phyloP scores from a whole-genome alignment of 2,888 invertebrate genomes.

The Hemicrepidius hirtus region DNA sequence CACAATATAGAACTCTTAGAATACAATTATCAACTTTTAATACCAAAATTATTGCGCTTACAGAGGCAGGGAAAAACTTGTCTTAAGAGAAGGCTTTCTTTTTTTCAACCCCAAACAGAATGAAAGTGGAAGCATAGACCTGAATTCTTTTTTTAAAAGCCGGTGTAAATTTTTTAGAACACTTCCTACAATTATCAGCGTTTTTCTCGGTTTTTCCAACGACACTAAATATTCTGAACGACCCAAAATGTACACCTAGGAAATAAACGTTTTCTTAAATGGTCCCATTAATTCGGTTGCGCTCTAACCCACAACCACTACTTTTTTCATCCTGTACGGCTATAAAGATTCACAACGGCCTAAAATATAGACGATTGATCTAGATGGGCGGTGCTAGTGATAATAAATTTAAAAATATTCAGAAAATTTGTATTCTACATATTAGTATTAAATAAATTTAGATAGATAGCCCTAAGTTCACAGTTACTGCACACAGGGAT shows the following conservation, averaged over 20 bases:
- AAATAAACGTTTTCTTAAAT: slow-evolving; percentile 24
- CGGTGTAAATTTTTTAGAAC: not conserved
- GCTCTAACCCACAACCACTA: not conserved
- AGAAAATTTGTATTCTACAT: too few species aligned
- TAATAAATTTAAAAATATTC: not conserved
- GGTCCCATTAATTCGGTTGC: slow-evolving; percentile 19
- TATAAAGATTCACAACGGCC: not conserved
- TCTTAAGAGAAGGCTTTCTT: too few species aligned
- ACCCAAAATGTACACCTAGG: not conserved
- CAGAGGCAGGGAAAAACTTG: too few species aligned
- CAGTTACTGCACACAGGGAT: not conserved
- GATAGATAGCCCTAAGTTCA: too few species aligned
- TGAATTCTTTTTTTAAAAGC: too few species aligned
- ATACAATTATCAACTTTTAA: too few species aligned
- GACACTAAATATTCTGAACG: slow-evolving; percentile 11
- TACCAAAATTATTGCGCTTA: too few species aligned
- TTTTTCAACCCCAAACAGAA: too few species aligned
- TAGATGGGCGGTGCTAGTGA: not conserved
- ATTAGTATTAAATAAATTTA: not conserved
- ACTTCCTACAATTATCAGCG: not conserved
- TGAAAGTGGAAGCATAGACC: too few species aligned
- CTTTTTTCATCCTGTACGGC: not conserved
- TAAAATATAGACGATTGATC: not conserved
- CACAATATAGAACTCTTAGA: too few species aligned
- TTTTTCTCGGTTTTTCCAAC: not conserved